These are phyloP conservation scores for Rhea pennata DNA, from an alignment of 2,113 vertebrate species.

Conservation along the genomic window DNA sequence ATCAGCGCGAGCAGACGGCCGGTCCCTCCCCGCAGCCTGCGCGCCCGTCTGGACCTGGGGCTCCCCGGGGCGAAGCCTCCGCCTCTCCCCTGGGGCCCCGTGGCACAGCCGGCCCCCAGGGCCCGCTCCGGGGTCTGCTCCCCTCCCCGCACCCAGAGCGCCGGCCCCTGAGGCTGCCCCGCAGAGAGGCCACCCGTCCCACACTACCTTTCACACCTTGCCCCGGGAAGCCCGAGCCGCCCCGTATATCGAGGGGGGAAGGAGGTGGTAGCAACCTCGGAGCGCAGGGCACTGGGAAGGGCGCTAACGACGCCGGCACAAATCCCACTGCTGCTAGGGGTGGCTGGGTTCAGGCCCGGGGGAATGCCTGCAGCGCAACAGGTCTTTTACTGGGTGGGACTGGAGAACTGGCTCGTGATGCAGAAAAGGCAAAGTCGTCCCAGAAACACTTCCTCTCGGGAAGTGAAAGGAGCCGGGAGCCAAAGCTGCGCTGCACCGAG, in stretches of 20 bases:
- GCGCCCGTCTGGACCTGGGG: background rate
- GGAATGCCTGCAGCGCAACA: background rate
- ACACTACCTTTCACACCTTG: background rate
- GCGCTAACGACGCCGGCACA: accelerated
- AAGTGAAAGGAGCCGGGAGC: background rate
- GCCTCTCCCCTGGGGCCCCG: no score
- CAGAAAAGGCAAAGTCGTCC: background rate
- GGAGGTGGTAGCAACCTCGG: background rate
- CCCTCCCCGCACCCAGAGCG: background rate
- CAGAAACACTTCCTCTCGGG: background rate
- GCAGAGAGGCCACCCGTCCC: no score
- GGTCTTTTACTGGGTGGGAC: background rate
- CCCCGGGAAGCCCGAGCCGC: no score
- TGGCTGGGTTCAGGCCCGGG: accelerated
- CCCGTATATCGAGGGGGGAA: accelerated
- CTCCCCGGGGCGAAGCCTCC: background rate
- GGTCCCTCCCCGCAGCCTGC: background rate
- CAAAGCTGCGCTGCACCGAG: background rate
- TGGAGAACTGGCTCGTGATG: background rate
- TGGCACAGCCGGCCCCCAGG: background rate
- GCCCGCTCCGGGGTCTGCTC: accelerated
- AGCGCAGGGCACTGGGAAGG: background rate
- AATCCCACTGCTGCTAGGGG: background rate
- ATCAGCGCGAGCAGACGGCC: slow-evolving; percentile 37
- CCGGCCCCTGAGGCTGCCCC: background rate